phyloP scores from a whole-genome alignment of 1,140 invertebrate species.

The Arion vulgaris region DNA sequence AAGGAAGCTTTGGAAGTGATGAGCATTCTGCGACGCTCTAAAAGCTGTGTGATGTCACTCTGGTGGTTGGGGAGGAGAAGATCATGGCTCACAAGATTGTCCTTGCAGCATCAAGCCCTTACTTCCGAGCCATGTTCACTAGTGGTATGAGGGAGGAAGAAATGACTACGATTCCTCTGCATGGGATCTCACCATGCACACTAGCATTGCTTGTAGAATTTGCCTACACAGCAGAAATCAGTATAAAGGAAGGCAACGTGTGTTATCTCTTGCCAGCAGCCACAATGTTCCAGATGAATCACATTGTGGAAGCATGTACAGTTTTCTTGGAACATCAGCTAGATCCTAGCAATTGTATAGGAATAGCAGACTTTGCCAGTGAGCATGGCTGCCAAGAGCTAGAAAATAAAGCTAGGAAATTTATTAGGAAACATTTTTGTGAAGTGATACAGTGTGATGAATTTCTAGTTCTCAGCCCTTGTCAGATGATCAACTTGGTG shows the following conservation, averaged over 20 bases:
- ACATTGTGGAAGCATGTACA: constrained; percentile 92
- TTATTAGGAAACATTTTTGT: constrained; percentile 91
- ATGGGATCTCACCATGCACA: constrained; percentile 89
- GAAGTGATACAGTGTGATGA: constrained; percentile 92
- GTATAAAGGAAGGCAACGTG: constrained; percentile 90
- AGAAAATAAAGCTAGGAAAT: constrained; percentile 88
- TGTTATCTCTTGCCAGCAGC: constrained; percentile 91
- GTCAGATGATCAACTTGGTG: constrained; percentile 85
- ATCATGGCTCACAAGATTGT: constrained; percentile 70
- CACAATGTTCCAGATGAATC: constrained; percentile 93
- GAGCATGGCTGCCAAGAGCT: constrained; percentile 89
- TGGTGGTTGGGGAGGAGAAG: constrained; percentile 64
- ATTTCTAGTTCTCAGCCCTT: constrained; percentile 85
- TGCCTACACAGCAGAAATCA: constrained; percentile 91
- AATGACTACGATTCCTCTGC: constrained; percentile 87
- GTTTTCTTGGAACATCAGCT: constrained; percentile 90
- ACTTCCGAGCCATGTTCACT: constrained; percentile 96
- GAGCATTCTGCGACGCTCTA: constrained; percentile 89
- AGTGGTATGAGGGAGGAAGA: constrained; percentile 91
- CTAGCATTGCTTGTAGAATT: constrained; percentile 89
- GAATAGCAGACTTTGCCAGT: constrained; percentile 92
- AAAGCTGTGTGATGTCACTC: constrained; percentile 83
- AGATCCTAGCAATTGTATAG: constrained; percentile 93
- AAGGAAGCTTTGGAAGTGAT: constrained; percentile 89
- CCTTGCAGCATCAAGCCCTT: constrained; percentile 69